Evolutionary conservation across 2,888 invertebrate species (phyloP).

Genomic region (Troides oblongomaculatus): DNA sequence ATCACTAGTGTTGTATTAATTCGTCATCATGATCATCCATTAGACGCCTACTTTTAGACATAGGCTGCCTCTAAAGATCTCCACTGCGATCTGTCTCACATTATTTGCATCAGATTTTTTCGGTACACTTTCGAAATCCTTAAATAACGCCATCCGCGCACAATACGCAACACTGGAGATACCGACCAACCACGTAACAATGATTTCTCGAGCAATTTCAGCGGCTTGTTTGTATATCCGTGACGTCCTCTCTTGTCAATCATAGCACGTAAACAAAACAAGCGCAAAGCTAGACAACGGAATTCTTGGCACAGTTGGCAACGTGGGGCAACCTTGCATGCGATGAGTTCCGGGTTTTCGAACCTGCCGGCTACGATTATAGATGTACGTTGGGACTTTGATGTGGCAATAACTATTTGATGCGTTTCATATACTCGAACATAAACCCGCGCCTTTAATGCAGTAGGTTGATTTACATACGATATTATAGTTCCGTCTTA

Average conservation of each 20-base stretch:
- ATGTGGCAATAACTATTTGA: constrained; percentile 19
- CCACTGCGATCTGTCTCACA: neutral
- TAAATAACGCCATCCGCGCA: neutral
- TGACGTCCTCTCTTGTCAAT: constrained; percentile 26
- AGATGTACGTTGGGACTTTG: constrained; percentile 10
- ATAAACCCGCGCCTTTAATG: constrained; percentile 4
- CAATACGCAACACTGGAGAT: neutral
- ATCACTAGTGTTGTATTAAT: too few relatives aligned
- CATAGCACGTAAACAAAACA: constrained; percentile 28
- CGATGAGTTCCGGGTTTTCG: constrained; percentile 29
- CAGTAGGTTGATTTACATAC: constrained; percentile 18
- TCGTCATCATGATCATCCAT: too few relatives aligned
- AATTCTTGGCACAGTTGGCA: constrained; percentile 31
- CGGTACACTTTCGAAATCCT: neutral
- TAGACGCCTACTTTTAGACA: too few relatives aligned
- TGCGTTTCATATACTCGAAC: constrained; percentile 6
- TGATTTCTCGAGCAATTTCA: neutral
- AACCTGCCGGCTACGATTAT: constrained; percentile 14
- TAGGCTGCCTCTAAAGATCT: too few relatives aligned
- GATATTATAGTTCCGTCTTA: neutral
- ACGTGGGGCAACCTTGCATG: constrained; percentile 25
- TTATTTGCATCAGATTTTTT: too few relatives aligned
- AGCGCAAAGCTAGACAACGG: constrained; percentile 23
- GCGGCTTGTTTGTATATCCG: neutral
- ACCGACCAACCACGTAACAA: neutral